These are phyloP conservation scores for Hyppa rectilinea DNA, from an alignment of 2,888 invertebrate species.

Conservation along the genomic window DNA sequence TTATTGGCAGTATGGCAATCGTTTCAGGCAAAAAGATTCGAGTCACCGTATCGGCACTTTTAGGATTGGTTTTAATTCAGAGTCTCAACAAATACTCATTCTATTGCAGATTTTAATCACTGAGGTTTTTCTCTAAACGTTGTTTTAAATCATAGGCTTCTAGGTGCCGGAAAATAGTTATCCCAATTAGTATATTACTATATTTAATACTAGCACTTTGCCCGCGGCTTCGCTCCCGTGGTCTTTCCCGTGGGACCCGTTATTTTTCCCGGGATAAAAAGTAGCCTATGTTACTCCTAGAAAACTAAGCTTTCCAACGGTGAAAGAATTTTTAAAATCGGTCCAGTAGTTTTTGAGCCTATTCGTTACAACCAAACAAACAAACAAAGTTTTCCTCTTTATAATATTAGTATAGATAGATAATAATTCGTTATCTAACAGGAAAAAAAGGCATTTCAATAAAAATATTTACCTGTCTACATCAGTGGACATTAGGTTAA, in stretches of 20 bases:
- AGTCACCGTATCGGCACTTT: slow-evolving; percentile 2
- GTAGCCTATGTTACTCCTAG: no score
- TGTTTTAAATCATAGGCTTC: neutral
- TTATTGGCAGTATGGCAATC: neutral
- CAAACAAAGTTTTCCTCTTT: no score
- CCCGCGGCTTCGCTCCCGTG: no score
- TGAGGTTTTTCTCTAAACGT: neutral
- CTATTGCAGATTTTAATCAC: neutral
- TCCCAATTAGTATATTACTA: neutral
- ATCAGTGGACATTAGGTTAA: slow-evolving; percentile 96
- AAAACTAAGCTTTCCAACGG: no score
- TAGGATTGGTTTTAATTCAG: neutral
- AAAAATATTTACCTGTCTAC: slow-evolving; percentile 90
- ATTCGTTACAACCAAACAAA: no score
- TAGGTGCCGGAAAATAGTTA: neutral
- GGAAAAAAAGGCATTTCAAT: neutral
- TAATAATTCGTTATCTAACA: neutral
- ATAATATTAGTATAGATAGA: no score
- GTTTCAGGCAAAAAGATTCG: neutral
- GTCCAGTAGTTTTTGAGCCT: no score
- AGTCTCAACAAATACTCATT: neutral
- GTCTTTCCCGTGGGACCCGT: no score
- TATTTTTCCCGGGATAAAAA: no score
- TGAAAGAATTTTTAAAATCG: no score
- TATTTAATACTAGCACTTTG: no score